These are phyloP conservation scores for Stomatorhinus ivindoensis DNA, from an alignment of 2,113 vertebrate species.

Conservation along the genomic window DNA sequence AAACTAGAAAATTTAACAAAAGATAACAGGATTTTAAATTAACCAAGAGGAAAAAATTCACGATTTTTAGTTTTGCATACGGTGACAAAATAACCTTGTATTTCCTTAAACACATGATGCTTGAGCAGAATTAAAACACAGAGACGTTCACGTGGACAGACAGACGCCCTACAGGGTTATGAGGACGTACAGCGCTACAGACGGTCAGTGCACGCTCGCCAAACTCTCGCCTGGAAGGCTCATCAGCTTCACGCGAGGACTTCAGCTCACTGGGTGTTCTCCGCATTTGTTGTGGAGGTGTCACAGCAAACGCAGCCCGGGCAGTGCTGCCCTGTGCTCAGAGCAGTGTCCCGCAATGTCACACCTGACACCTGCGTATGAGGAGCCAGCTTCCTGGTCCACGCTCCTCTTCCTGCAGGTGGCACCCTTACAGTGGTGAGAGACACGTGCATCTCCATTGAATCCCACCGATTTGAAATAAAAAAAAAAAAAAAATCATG, in stretches of 20 bases:
- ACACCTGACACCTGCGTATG: neutral
- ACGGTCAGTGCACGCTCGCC: slow-evolving; percentile 49
- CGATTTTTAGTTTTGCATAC: slow-evolving; percentile 57
- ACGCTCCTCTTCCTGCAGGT: neutral
- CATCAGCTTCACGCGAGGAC: slow-evolving; percentile 27
- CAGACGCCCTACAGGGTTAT: slow-evolving; percentile 6
- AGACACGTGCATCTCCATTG: neutral
- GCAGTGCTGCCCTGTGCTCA: neutral
- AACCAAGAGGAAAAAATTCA: slow-evolving; percentile 57
- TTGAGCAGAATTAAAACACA: slow-evolving; percentile 34
- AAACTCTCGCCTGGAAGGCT: slow-evolving; percentile 27
- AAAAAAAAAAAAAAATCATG: slow-evolving; percentile 29
- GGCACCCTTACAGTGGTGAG: neutral
- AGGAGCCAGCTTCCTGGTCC: neutral
- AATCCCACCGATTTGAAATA: neutral
- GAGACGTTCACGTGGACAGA: neutral
- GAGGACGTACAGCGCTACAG: slow-evolving; percentile 43
- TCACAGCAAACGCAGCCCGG: neutral
- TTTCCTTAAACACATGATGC: slow-evolving; percentile 45
- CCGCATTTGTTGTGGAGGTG: neutral
- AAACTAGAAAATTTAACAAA: slow-evolving; percentile 46
- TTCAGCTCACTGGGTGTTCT: slow-evolving; percentile 12
- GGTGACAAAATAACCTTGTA: slow-evolving; percentile 49
- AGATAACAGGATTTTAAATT: slow-evolving; percentile 66
- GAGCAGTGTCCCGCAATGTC: neutral